A percentile compares a stretch with the other conserved stretches of the same genome.
Evolutionary conservation across 2,888 invertebrate genomes (phyloP).

Genomic region (Maniola hyperantus): DNA sequence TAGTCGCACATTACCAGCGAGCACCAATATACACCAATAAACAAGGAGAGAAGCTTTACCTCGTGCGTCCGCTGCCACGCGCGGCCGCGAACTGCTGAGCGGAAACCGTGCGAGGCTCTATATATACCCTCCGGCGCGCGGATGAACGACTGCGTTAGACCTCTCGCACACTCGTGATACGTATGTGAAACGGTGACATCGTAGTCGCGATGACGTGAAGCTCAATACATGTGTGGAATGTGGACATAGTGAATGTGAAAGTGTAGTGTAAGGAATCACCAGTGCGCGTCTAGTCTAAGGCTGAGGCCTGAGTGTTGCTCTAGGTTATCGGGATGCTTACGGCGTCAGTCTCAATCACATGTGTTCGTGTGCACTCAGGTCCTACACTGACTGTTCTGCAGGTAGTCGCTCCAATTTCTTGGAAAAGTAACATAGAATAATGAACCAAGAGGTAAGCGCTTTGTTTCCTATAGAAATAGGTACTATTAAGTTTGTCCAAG

Average conservation of each 20-base stretch:
- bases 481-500: constrained; percentile 24
- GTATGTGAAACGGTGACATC: constrained; percentile 3
- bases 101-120: constrained; percentile 26
- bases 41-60: constrained; percentile 98
- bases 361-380: not conserved
- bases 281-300: constrained; percentile 27
- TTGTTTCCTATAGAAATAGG: constrained; percentile 25
- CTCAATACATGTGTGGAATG: constrained; percentile 16
- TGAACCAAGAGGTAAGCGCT: constrained; percentile 21
- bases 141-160: constrained; percentile 17
- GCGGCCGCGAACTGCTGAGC: constrained; percentile 61
- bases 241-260: constrained; percentile 18
- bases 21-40: constrained; percentile 99
- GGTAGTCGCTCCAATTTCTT: constrained; percentile 21
- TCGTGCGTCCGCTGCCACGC: constrained; percentile 94
- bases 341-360: not conserved
- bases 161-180: constrained; percentile 21
- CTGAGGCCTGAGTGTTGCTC: not conserved
- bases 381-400: constrained; percentile 2
- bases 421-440: constrained; percentile 15
- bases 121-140: constrained; percentile 21
- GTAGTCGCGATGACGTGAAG: not conserved
- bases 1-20: constrained; percentile 99
- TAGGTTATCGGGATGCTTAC: not conserved
- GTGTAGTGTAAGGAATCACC: constrained; percentile 21